phyloP scores from a whole-genome alignment of 2,113 vertebrate species.

The Pitta sordida region DNA sequence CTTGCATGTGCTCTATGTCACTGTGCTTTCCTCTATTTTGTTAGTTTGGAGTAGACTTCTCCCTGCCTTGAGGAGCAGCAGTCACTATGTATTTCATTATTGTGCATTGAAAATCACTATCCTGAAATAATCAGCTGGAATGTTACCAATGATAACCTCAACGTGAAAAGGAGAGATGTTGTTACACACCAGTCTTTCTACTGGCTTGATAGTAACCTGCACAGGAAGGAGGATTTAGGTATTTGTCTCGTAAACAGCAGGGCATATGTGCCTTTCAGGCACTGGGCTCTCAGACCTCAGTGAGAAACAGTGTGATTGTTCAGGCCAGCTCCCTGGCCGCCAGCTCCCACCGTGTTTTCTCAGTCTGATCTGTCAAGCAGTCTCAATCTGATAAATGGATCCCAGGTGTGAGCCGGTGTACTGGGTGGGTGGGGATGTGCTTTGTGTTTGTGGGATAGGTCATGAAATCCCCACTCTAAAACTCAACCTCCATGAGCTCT shows the following conservation, averaged over 20 bases:
- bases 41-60: not conserved
- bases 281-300: not conserved
- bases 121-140: not conserved
- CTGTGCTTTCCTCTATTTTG: not conserved
- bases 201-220: not conserved
- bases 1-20: not conserved
- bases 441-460: rapidly evolving
- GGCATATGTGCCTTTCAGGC: not conserved
- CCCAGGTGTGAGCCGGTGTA: not conserved
- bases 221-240: not conserved
- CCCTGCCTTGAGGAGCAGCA: not conserved
- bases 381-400: not conserved
- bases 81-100: not conserved
- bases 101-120: not conserved
- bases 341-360: not conserved
- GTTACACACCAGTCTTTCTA: not conserved
- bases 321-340: not conserved
- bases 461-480: not conserved
- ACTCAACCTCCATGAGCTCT: rapidly evolving
- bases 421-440: not conserved
- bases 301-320: not conserved
- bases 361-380: not conserved
- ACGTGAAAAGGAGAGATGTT: not conserved
- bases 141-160: not conserved
- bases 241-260: not conserved